Evolutionary conservation across 92 coral and sea anemone genomes (phyloP).

Genomic region (Porites divaricata): DNA sequence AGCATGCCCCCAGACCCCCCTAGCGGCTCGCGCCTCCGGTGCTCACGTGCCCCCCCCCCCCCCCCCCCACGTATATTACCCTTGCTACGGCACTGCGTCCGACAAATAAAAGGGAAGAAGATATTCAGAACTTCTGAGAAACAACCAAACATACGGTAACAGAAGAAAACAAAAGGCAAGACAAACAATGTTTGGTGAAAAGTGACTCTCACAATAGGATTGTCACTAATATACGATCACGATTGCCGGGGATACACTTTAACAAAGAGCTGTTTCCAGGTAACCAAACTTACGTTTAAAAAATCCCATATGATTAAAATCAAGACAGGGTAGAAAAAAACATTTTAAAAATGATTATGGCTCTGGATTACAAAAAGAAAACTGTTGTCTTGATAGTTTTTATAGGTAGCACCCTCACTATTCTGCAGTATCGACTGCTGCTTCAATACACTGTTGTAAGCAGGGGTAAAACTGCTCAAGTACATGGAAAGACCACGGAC

Average conservation of each 20-base stretch:
- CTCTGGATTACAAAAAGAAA: neutral
- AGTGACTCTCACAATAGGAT: neutral
- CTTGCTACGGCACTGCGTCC: too few species aligned
- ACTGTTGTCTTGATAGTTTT: neutral
- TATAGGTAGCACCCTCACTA: slow-evolving; percentile 5
- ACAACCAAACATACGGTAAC: too few species aligned
- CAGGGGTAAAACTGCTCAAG: neutral
- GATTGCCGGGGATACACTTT: neutral
- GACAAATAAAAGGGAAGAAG: too few species aligned
- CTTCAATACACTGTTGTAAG: neutral
- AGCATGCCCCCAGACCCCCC: too few species aligned
- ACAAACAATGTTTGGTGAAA: too few species aligned
- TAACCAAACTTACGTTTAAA: neutral
- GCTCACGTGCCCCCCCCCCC: too few species aligned
- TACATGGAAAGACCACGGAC: neutral
- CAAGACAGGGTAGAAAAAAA: neutral
- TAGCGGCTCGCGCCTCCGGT: too few species aligned
- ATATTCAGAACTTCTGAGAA: neutral
- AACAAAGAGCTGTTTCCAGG: neutral
- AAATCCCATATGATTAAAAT: neutral
- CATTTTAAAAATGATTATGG: neutral
- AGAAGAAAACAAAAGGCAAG: too few species aligned
- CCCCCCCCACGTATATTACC: too few species aligned
- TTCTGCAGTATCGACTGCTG: slow-evolving; percentile 11
- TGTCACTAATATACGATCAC: neutral